Percentiles rank a stretch among this genome's conserved stretches.
Evolutionary conservation across 2,797 vertebrate genomes (phyloP).

Genomic region (Hydrophis major): DNA sequence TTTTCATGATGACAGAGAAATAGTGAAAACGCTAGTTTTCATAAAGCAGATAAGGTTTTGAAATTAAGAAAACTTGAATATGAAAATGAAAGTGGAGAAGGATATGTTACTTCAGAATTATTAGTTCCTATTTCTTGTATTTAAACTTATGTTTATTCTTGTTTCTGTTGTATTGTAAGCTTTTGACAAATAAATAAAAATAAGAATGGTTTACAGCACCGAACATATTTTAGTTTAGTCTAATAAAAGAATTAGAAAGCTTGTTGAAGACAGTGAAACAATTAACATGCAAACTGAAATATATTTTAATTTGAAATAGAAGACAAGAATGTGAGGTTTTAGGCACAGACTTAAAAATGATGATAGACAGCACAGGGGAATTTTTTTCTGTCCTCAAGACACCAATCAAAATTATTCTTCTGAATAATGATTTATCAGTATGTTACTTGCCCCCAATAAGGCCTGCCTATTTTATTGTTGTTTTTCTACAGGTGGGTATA

Average conservation of each 20-base stretch:
- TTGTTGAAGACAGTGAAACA: not conserved
- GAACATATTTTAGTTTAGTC: not conserved
- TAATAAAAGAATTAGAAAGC: not conserved
- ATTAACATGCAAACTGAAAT: not conserved
- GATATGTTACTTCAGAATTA: not conserved
- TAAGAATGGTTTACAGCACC: not conserved
- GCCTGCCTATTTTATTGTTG: not conserved
- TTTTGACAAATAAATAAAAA: no score
- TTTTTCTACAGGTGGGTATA: not conserved
- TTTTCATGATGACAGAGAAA: not conserved
- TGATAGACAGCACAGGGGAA: not conserved
- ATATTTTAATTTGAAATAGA: not conserved
- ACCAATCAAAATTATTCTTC: not conserved
- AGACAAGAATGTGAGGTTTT: not conserved
- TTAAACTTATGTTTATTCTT: no score
- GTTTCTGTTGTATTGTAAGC: no score
- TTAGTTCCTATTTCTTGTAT: no score
- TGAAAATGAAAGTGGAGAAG: not conserved
- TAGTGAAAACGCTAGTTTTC: not conserved
- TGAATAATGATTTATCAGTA: not conserved
- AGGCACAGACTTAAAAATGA: not conserved
- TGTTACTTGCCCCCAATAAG: not conserved
- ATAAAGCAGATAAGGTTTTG: not conserved
- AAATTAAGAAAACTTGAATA: not conserved
- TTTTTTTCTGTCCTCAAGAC: not conserved